Conservation (phyloP, 2,113 vertebrate species). For the Phalacrocorax carbo region DNA sequence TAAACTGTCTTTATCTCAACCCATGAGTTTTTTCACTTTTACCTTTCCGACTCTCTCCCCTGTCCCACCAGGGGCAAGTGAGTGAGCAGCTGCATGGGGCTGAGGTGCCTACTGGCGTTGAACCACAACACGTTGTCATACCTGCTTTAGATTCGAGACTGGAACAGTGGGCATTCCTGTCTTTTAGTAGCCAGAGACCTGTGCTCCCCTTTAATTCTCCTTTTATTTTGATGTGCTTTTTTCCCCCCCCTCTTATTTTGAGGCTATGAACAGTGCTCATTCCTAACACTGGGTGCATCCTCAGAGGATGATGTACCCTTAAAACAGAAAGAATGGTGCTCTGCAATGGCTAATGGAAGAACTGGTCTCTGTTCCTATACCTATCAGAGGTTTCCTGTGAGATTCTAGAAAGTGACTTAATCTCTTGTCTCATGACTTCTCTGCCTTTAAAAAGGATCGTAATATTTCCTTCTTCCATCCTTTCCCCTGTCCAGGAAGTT, state of each 20-base stretch:
- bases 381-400: neutral
- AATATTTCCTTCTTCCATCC: neutral
- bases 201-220: neutral
- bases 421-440: neutral
- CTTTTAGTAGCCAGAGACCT: neutral
- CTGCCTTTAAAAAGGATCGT: neutral
- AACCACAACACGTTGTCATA: neutral
- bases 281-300: neutral
- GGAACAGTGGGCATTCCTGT: neutral
- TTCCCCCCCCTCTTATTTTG: neutral
- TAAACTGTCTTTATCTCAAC: neutral
- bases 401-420: neutral
- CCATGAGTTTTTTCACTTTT: neutral
- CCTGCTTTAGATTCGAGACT: neutral
- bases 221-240: neutral
- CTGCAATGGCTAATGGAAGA: neutral
- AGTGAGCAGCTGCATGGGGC: rapidly evolving
- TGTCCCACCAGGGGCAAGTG: neutral
- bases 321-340: neutral
- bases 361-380: neutral
- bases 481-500: neutral
- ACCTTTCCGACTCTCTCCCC: neutral
- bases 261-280: neutral
- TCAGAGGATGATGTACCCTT: neutral
- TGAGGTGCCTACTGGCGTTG: neutral